Conservation (phyloP, 2,113 vertebrate species). For the Serinus canaria region DNA sequence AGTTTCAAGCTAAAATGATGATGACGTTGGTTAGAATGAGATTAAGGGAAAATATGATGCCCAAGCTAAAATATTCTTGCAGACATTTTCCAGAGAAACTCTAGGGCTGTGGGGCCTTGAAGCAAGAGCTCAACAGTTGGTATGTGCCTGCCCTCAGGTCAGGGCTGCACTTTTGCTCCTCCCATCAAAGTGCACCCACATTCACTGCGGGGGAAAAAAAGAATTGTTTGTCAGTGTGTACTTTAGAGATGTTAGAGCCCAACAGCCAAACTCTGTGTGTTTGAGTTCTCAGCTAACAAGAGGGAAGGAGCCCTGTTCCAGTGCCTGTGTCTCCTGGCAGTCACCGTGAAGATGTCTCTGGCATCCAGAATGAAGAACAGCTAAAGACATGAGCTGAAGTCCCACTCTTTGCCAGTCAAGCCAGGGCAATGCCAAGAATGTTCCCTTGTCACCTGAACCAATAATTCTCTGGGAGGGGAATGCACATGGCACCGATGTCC, state of each 20-base stretch:
- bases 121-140: neutral
- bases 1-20: neutral
- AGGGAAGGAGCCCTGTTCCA: neutral
- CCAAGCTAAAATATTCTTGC: neutral
- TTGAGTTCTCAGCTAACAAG: neutral
- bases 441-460: neutral
- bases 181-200: neutral
- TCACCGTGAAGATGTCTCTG: neutral
- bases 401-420: neutral
- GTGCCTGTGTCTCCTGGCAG: neutral
- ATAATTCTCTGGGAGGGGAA: neutral
- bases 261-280: neutral
- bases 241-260: neutral
- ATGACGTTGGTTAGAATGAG: neutral
- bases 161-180: neutral
- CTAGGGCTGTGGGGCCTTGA: neutral
- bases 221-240: neutral
- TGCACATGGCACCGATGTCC: rapidly evolving
- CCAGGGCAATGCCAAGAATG: neutral
- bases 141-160: neutral
- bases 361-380: neutral
- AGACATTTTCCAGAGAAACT: constrained; percentile 13
- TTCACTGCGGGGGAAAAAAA: neutral
- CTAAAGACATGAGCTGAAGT: neutral
- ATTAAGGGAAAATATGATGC: neutral